phyloP scores from a whole-genome alignment of 2,797 vertebrate genomes.

The Cheirogaleus major region DNA sequence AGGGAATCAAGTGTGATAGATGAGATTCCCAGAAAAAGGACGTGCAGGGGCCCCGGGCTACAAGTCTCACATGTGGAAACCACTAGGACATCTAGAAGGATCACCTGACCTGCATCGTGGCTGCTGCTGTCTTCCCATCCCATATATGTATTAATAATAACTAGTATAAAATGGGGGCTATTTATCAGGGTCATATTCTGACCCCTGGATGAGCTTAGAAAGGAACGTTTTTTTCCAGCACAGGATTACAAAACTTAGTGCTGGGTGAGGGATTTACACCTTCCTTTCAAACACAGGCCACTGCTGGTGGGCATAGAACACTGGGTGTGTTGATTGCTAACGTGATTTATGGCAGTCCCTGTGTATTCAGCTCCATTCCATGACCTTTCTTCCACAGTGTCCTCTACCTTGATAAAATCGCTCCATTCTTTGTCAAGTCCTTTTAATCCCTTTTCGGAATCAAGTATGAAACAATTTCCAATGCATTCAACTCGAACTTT shows the following conservation, averaged over 20 bases:
- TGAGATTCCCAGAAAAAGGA: background rate
- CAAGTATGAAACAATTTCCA: conserved; percentile 58
- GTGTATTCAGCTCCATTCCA: conserved; percentile 7
- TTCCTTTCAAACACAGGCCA: conserved; percentile 24
- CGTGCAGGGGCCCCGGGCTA: background rate
- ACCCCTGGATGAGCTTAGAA: background rate
- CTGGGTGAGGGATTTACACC: conserved; percentile 19
- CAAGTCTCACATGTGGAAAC: background rate
- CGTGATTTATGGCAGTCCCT: conserved; percentile 51
- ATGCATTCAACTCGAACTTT: conserved; percentile 53
- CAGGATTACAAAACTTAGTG: background rate
- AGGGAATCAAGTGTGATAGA: background rate
- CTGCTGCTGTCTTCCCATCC: background rate
- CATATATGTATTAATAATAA: background rate
- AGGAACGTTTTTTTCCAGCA: conserved; percentile 31
- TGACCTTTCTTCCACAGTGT: conserved; percentile 59
- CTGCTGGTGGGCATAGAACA: background rate
- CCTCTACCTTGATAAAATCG: conserved; percentile 62
- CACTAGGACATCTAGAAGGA: background rate
- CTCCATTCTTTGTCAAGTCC: conserved; percentile 30
- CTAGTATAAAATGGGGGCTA: background rate
- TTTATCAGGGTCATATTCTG: background rate
- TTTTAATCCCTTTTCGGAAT: conserved; percentile 55
- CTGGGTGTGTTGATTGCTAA: background rate
- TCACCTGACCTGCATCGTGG: background rate